These are phyloP conservation scores for Kryptolebias marmoratus DNA, from an alignment of 2,113 vertebrate species.

Conservation along the genomic window DNA sequence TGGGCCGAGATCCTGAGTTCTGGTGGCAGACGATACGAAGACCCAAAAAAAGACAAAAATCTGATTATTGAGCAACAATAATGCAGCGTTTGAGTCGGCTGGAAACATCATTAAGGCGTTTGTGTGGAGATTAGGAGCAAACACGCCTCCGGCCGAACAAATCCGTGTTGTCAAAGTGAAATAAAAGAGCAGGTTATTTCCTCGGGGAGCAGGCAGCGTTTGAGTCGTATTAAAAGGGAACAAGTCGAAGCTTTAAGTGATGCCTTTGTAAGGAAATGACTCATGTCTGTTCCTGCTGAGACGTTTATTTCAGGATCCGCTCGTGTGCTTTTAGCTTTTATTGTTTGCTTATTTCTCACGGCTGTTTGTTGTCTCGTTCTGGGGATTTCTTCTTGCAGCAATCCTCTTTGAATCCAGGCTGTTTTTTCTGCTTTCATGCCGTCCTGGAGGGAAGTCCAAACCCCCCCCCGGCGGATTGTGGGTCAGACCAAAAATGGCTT, in stretches of 20 bases:
- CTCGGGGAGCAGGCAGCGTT: constrained; percentile 22
- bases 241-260: constrained; percentile 16
- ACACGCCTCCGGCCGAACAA: constrained; percentile 13
- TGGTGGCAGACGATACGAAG: no score
- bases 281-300: constrained; percentile 31
- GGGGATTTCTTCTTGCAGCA: constrained; percentile 3
- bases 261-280: constrained; percentile 33
- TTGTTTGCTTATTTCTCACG: constrained; percentile 8
- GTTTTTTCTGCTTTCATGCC: not conserved
- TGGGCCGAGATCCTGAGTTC: no score
- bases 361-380: constrained; percentile 25
- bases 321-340: constrained; percentile 18
- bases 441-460: constrained; percentile 28
- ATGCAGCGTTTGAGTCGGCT: no score
- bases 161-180: constrained; percentile 5
- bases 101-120: not conserved
- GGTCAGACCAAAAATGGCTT: constrained; percentile 65
- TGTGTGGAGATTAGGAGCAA: constrained; percentile 2
- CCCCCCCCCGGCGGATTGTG: constrained; percentile 60
- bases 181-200: constrained; percentile 39
- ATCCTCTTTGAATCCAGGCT: no score
- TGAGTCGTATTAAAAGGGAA: constrained; percentile 33
- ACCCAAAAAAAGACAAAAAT: no score
- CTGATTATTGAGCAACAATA: no score
- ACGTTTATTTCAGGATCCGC: constrained; percentile 35